Evolutionary conservation across 1,140 invertebrate genomes (phyloP), one percentile per base, ranked within the genome.

Genomic region (Drosophila bipectinata): DNA sequence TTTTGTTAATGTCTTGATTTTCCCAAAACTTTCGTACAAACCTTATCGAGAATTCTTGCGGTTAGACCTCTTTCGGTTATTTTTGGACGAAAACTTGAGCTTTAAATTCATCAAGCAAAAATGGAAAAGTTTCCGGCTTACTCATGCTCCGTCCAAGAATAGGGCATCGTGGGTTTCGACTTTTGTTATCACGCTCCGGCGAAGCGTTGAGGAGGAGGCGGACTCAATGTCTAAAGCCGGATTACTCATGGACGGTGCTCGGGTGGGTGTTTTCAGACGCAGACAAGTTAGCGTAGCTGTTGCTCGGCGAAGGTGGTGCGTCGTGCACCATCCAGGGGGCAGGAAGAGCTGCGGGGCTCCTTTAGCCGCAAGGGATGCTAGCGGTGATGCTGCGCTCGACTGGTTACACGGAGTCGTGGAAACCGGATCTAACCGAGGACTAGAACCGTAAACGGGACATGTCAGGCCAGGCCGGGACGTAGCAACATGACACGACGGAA

Each of bases 291-390:
- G 52, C 53, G 60, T 47, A 61, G 41, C 49, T 77, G 55, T 60
- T 48, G 56, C 69, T 63, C 44, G 32, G 32, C 47, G 60, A 78
- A 81, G 62, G 72, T 72, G 78, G 67, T 73, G 75, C 26, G 72
- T 55, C 24, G 41, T 18, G 18, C 18, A 18, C 18, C 44, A 54
- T 57, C 56, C 59, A 18, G 18, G 32, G 52, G 48, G 34, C 15
- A 34, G 24, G 47, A 32, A 47, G 44, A 34, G 52, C 28, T 34
- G 37, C 34, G 24, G 32, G 32, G 12, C 67, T 37, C 26, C 52
- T 15, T 10, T 18, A 54, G 30, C 48, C 45, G 52, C 73, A 85
- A 82, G 82, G 82, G 82, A 87, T 87, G 83, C 83, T 87, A 48
- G 26, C 55, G 63, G 60, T 62, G 62, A 34, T 51, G 28, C 41